phyloP scores from a whole-genome alignment of 2,888 invertebrate species.

The Acanthosepion lycidas region DNA sequence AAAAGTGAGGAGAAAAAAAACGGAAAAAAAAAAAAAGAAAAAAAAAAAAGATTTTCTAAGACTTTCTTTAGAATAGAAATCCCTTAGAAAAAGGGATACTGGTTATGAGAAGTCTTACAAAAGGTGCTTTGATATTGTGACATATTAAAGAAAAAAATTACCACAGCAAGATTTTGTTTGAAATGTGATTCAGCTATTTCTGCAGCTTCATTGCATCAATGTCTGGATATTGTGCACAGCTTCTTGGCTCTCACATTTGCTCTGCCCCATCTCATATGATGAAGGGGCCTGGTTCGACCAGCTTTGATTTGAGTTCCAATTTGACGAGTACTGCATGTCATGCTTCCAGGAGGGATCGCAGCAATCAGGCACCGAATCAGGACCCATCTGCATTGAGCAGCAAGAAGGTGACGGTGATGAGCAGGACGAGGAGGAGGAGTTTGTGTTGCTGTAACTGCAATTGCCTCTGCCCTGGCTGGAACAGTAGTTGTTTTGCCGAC shows the following conservation, averaged over 20 bases:
- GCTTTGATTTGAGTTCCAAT: constrained; percentile 36
- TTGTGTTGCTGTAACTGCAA: constrained; percentile 13
- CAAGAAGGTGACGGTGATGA: constrained; percentile 1
- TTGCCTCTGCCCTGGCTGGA: not conserved
- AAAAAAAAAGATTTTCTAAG: too few species aligned
- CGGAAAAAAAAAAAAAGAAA: too few species aligned
- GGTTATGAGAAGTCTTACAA: not conserved
- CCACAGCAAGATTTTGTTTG: not conserved
- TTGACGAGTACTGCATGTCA: not conserved
- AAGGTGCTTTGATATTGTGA: not conserved
- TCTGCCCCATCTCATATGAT: not conserved
- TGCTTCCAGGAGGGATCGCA: constrained; percentile 4
- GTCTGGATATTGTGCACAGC: constrained; percentile 41
- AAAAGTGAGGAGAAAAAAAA: too few species aligned
- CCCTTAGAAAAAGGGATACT: not conserved
- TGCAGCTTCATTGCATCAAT: constrained; percentile 36
- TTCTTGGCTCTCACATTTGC: constrained; percentile 42
- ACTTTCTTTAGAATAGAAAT: not conserved
- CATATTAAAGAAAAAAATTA: not conserved
- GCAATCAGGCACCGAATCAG: constrained; percentile 5
- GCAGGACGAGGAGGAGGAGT: not conserved
- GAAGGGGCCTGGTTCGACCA: not conserved
- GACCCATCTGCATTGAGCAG: not conserved
- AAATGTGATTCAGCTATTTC: not conserved
- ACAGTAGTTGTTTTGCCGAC: not conserved